These are phyloP conservation scores for Actenoides lindsayi DNA, from an alignment of 2,113 vertebrate species.

Conservation along the genomic window DNA sequence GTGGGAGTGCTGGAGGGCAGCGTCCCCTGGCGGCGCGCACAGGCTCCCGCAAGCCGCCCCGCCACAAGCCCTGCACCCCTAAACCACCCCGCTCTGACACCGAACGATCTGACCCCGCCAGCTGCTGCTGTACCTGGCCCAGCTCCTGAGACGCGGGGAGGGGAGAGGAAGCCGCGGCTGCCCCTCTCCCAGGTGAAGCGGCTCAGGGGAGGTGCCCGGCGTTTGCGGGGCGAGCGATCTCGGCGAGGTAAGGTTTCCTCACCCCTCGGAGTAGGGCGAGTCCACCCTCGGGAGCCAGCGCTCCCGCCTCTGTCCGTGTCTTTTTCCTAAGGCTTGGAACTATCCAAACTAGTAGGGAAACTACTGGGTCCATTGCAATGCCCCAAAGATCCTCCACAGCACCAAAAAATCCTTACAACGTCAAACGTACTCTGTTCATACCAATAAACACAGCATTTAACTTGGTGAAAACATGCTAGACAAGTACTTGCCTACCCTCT, in stretches of 20 bases:
- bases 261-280: neutral
- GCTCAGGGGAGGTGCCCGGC: neutral
- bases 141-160: neutral
- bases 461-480: neutral
- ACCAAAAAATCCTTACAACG: neutral
- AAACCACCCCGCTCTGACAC: fast-evolving
- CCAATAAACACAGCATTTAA: neutral
- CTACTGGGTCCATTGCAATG: neutral
- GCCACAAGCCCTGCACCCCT: fast-evolving
- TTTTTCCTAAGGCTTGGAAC: neutral
- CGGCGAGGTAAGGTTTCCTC: neutral
- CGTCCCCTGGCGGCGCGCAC: neutral
- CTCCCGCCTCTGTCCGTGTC: neutral
- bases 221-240: neutral
- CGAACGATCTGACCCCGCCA: neutral
- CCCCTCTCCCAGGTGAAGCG: neutral
- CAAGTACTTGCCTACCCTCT: neutral
- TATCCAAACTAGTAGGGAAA: neutral
- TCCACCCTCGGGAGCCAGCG: neutral
- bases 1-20: neutral
- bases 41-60: fast-evolving
- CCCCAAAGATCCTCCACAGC: neutral
- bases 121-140: neutral
- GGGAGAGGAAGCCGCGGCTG: neutral
- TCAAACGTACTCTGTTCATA: neutral